These are phyloP conservation scores for Nysson spinosus DNA, from an alignment of 2,888 invertebrate genomes.

Conservation along the genomic window DNA sequence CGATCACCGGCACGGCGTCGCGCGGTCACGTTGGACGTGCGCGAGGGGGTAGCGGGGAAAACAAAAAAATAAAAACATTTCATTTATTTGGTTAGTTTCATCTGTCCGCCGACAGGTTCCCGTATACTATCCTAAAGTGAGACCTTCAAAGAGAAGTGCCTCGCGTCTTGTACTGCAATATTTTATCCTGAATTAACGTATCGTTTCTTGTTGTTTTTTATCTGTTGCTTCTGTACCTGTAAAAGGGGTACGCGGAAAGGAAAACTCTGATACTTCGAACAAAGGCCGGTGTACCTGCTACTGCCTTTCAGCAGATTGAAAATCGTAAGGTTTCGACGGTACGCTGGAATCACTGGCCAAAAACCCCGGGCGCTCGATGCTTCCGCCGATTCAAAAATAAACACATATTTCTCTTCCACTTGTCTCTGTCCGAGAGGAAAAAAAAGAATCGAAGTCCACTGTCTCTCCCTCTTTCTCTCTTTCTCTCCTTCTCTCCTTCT, in stretches of 20 bases:
- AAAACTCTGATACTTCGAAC: conserved; percentile 56
- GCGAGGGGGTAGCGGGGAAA: no score
- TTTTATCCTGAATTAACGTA: conserved; percentile 43
- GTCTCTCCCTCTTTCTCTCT: background rate
- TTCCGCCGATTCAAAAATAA: conserved; percentile 32
- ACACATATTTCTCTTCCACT: conserved; percentile 11
- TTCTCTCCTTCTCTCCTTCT: conserved; percentile 18
- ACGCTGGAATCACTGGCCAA: conserved; percentile 47
- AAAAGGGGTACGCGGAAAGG: conserved; percentile 66
- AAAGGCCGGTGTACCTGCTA: conserved; percentile 42
- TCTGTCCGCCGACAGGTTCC: conserved; percentile 45
- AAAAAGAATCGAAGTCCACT: conserved; percentile 32
- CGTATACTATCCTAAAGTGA: conserved; percentile 54
- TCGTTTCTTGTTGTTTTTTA: conserved; percentile 20
- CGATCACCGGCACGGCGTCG: conserved; percentile 30
- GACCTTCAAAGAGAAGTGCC: conserved; percentile 48
- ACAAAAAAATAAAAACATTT: conserved; percentile 51
- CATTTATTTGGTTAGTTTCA: conserved; percentile 54
- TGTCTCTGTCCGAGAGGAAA: conserved; percentile 20
- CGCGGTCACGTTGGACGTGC: conserved; percentile 34
- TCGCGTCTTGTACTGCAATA: conserved; percentile 50
- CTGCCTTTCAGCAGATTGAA: conserved; percentile 17
- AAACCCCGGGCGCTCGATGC: conserved; percentile 29
- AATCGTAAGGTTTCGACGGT: conserved; percentile 35
- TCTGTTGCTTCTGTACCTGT: conserved; percentile 69